phyloP scores from a whole-genome alignment of 2,797 vertebrate species.

The Scolopax bukidnonensis region DNA sequence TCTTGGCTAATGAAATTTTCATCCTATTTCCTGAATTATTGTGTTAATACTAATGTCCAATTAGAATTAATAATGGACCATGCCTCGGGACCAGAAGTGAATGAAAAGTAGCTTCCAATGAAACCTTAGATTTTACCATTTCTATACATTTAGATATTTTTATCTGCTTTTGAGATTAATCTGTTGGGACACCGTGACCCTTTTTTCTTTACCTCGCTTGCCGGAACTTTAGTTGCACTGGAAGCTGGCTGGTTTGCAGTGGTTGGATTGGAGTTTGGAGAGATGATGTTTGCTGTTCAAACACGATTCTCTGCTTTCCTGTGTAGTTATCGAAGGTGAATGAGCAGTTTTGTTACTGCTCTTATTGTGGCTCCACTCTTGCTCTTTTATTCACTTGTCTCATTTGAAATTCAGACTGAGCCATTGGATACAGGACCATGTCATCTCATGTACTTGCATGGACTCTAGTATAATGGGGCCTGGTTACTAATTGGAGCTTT shows the following conservation, averaged over 20 bases:
- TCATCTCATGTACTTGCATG: slow-evolving; percentile 2
- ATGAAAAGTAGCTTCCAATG: neutral
- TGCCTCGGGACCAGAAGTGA: neutral
- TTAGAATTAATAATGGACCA: neutral
- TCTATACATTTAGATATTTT: neutral
- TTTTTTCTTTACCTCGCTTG: neutral
- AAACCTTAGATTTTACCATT: neutral
- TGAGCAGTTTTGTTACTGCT: neutral
- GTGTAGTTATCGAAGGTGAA: neutral
- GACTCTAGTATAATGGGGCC: neutral
- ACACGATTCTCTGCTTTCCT: neutral
- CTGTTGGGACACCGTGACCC: fast-evolving
- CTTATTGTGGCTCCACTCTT: neutral
- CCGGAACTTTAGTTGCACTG: neutral
- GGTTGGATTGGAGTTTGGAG: neutral
- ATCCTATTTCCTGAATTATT: neutral
- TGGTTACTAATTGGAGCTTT: slow-evolving; percentile 24
- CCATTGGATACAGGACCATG: neutral
- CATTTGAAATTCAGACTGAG: neutral
- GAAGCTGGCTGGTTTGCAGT: neutral
- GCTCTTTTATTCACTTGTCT: neutral
- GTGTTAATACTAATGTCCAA: neutral
- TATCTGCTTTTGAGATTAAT: neutral
- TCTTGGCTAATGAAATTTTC: slow-evolving; percentile 16
- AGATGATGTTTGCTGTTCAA: neutral